A percentile compares a stretch with the other conserved stretches of the same genome.
Conservation (phyloP, 2,113 vertebrate species). For the Aleadryas rufinucha region DNA sequence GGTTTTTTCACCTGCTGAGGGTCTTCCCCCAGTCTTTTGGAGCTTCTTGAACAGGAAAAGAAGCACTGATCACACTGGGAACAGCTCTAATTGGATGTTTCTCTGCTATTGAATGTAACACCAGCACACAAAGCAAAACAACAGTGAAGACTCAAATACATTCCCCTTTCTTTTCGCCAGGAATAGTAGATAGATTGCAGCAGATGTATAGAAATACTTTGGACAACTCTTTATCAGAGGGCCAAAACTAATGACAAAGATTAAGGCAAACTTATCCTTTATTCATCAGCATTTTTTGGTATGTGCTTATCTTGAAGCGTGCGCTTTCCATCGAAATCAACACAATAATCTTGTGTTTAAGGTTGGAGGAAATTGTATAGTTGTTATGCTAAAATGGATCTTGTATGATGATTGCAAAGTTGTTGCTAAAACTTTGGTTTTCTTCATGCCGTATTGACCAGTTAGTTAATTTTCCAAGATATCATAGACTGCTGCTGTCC, state of each 20-base stretch:
- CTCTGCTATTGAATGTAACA: background rate
- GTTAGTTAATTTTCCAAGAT: background rate
- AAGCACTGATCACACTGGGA: background rate
- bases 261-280: background rate
- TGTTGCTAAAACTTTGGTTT: background rate
- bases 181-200: background rate
- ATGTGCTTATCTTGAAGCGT: background rate
- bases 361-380: background rate
- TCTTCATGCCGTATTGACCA: background rate
- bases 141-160: background rate
- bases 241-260: background rate
- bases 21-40: background rate
- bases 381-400: background rate
- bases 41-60: background rate
- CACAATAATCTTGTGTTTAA: background rate
- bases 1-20: background rate
- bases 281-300: background rate
- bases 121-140: background rate
- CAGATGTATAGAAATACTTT: background rate
- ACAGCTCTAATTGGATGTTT: background rate
- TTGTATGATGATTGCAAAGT: background rate
- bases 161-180: background rate
- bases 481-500: rapidly evolving
- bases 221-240: background rate
- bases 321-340: background rate